A percentile compares a stretch with the other conserved stretches of the same genome.
Conservation (phyloP, 2,888 invertebrate species). For the Clunio marinus region DNA sequence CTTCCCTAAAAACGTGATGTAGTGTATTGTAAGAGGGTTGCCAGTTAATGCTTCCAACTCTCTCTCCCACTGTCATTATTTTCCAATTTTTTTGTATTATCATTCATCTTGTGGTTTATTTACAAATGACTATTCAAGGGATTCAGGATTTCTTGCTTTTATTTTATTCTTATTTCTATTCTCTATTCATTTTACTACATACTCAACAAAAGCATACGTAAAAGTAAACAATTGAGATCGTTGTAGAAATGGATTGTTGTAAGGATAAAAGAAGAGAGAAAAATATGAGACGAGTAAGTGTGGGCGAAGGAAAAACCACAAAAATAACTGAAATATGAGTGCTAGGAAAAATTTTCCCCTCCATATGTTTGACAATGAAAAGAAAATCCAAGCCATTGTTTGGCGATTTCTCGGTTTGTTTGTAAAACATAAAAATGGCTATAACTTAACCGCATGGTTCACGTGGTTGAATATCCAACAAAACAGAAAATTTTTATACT, state of each 20-base stretch:
- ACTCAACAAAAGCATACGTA: too few species aligned
- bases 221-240: neutral
- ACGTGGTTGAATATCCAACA: neutral
- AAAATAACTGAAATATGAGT: constrained; percentile 28
- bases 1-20: neutral
- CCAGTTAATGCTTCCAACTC: constrained; percentile 12
- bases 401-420: constrained; percentile 30
- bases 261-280: neutral
- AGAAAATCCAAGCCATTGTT: constrained; percentile 17
- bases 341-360: neutral
- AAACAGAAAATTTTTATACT: neutral
- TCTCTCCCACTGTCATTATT: constrained; percentile 22
- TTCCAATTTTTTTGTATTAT: neutral
- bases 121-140: constrained; percentile 38
- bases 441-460: neutral
- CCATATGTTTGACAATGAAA: neutral
- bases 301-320: constrained; percentile 5
- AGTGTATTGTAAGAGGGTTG: constrained; percentile 1
- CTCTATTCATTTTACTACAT: neutral
- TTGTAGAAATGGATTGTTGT: neutral
- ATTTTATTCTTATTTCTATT: too few species aligned
- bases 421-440: neutral
- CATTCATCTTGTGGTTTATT: constrained; percentile 24
- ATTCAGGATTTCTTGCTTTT: neutral
- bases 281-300: neutral